phyloP scores from a whole-genome alignment of 1,140 invertebrate genomes.

The Pentalonia nigronervosa region DNA sequence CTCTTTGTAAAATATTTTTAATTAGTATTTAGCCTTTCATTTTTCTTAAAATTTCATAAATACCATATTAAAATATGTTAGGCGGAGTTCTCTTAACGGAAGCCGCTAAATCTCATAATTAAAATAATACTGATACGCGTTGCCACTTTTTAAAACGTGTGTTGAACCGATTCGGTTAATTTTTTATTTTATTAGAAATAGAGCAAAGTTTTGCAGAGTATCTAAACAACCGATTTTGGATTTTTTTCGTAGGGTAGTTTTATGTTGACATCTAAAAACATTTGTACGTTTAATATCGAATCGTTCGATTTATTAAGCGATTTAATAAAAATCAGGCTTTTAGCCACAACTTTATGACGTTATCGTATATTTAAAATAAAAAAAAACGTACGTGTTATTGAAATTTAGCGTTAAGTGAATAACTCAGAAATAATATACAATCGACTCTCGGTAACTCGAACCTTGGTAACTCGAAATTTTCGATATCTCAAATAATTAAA shows the following conservation, averaged over 20 bases:
- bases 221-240: not conserved
- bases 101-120: no score
- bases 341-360: not conserved
- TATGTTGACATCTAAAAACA: not conserved
- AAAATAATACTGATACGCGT: not conserved
- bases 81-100: no score
- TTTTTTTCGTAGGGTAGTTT: not conserved
- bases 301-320: not conserved
- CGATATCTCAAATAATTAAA: no score
- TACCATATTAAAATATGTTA: not conserved
- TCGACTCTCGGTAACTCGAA: no score
- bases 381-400: no score
- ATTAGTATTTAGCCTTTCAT: not conserved
- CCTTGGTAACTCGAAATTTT: no score
- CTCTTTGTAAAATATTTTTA: conserved; percentile 14
- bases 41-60: not conserved
- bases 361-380: not conserved
- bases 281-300: not conserved
- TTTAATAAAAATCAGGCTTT: not conserved
- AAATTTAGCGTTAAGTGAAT: not conserved
- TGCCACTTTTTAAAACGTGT: not conserved
- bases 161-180: not conserved
- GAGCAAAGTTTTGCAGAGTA: not conserved
- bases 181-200: no score
- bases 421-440: no score